A percentile compares a stretch with the other conserved stretches of the same genome.
These are phyloP conservation scores for Donacobius atricapilla DNA, from an alignment of 2,113 vertebrate species.

Conservation along the genomic window DNA sequence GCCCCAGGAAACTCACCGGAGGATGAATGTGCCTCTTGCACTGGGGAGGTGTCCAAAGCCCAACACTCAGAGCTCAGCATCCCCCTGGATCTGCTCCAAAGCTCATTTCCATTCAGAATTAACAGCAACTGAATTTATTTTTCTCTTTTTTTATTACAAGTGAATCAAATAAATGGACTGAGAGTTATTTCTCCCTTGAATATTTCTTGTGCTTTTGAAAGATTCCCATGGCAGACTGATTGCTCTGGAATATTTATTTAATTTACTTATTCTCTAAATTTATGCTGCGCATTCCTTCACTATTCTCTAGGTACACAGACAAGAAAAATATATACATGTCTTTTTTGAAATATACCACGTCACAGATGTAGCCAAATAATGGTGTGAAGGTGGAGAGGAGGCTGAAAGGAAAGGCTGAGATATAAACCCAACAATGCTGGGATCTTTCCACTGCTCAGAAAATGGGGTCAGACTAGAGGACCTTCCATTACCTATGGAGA, in stretches of 20 bases:
- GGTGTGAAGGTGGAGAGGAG: not conserved
- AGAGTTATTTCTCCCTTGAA: slow-evolving; percentile 25
- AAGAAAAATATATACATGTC: not conserved
- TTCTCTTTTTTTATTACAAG: not conserved
- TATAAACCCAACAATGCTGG: not conserved
- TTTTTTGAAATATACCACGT: not conserved
- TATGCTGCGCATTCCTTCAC: not conserved
- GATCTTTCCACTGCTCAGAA: not conserved
- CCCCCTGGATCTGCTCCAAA: not conserved
- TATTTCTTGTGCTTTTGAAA: not conserved
- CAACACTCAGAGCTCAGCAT: not conserved
- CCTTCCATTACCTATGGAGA: not conserved
- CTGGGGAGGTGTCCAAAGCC: not conserved
- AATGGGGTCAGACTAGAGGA: not conserved
- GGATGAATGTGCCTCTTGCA: not conserved
- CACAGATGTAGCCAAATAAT: not conserved
- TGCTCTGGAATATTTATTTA: slow-evolving; percentile 26
- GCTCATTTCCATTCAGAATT: not conserved
- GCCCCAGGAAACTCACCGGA: not conserved
- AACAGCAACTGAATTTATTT: not conserved
- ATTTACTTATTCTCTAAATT: slow-evolving; percentile 35
- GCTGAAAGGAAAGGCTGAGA: not conserved
- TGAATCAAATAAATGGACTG: slow-evolving; percentile 11
- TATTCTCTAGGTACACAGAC: not conserved
- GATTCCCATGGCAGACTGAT: slow-evolving; percentile 7